These are phyloP conservation scores for Formica selysi DNA, from an alignment of 1,140 invertebrate species.

Conservation along the genomic window DNA sequence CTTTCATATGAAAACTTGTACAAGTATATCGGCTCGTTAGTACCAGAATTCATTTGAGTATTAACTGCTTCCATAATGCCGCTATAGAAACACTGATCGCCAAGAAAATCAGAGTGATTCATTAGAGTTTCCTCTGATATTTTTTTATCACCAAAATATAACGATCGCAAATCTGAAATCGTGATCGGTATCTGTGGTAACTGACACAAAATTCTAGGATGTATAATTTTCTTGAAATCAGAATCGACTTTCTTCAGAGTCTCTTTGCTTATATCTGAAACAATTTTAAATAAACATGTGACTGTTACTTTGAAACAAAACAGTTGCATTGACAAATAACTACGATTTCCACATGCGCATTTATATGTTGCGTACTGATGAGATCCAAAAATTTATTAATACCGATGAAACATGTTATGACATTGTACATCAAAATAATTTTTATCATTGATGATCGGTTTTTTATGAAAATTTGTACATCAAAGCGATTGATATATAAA, in stretches of 20 bases:
- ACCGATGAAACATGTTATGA: no score
- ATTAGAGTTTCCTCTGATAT: constrained; percentile 73
- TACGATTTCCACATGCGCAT: background rate
- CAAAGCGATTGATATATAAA: background rate
- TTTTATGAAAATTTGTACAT: background rate
- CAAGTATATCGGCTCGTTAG: constrained; percentile 82
- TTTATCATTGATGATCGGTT: no score
- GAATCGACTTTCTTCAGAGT: background rate
- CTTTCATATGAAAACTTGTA: constrained; percentile 85
- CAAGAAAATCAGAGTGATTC: constrained; percentile 82
- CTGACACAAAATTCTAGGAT: background rate
- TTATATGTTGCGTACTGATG: background rate
- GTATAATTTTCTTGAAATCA: constrained; percentile 52
- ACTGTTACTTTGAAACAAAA: background rate
- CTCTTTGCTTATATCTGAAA: constrained; percentile 12
- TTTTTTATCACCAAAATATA: constrained; percentile 80
- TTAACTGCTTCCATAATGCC: constrained; percentile 83
- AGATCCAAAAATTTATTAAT: background rate
- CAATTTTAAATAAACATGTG: background rate
- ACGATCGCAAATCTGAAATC: constrained; percentile 64
- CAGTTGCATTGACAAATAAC: background rate
- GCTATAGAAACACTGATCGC: constrained; percentile 84
- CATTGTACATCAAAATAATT: no score
- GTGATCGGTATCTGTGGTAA: constrained; percentile 58
- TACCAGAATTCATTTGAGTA: constrained; percentile 77